Evolutionary conservation across 2,113 vertebrate genomes (phyloP), one percentile per base, ranked within the genome.

Genomic region (Bucco capensis): DNA sequence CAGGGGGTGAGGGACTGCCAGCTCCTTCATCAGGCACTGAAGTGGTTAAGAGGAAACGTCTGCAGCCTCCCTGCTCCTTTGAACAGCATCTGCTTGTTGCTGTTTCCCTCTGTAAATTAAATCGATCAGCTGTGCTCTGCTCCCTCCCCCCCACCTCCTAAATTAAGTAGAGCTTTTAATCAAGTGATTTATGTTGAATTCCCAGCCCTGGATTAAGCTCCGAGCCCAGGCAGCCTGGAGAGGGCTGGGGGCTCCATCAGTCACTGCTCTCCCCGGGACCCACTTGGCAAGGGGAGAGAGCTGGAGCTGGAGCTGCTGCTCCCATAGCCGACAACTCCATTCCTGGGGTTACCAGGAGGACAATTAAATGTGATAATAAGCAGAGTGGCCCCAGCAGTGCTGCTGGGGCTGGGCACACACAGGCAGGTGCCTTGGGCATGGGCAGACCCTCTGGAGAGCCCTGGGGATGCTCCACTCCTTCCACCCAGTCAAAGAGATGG

Each of bases 311-410:
- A 92, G 74, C 51, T 37, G 61, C 76, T 51, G 86, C 92, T 89
- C 78, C 95, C 96, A 86, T 82, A 56, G 78, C 91, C 95, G 64
- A 61, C 71, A 90, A 73, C 82, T 94, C 76, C 65, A 97, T 97
- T 95, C 91, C 88, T 78, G 81, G 44, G 96, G 97, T 97, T 97
- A 95, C 94, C 83, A 49, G 83, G 72, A 95, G 95, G 95, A 92
- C 96, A 94, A 97, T 98, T 98, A 97, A 97, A 98, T 95, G 97
- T 97, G 97, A 96, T 96, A 97, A 98, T 97, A 96, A 61, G 61
- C 93, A 91, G 90, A 96, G 96, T 74, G 79, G 93, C 97, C 92
- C 96, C 95, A 73, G 91, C 86, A 92, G 86, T 58, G 86, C 6
- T 10, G 65, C 2, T 2, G 22, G 75, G 61, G 54, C 0, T 8